Evolutionary conservation across 2,888 invertebrate species (phyloP), one percentile per base, ranked within the genome.

Genomic region (Ganaspis brasiliensis): DNA sequence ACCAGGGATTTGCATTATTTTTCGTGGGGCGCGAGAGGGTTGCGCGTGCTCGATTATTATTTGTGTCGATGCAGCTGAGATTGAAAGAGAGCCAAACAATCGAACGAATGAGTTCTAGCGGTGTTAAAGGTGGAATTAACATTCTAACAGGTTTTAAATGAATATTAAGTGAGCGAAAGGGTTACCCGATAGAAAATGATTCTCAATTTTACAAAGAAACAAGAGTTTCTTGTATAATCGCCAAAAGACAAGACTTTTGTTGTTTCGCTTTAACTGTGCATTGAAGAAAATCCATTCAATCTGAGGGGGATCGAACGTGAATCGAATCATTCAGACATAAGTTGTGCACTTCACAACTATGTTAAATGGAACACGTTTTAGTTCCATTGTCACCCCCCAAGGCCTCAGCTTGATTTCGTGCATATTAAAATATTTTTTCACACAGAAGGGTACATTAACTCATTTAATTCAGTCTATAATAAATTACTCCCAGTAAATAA

Each of bases 1-100:
- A 75, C 71, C 73, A 56, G 67, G 35, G 74, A 86, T 87, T 86
- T 87, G 82, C 85, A 83, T 87, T 81, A 83, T 78, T 81, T 85
- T 84, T 79, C 76, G 21, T 63, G 72, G 71, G 72, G 74, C 74
- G 16, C 57, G 49, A 67, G 71, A 72, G 76, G 79, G 76, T 72
- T 76, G 76, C 83, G 82, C 83, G 85, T 83, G 85, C 80, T 82
- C 40, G 76, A 79, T 79, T 85, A 77, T 63, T 63, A 67, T 67
- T 67, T 67, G 67, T n/a, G 26, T 67, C 67, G 67, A 67, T 67
- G 67, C 67, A 67, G 67, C 67, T 67, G 67, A 67, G 24, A 67
- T 67, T 67, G 67, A 67, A 67, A 67, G 40, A 67, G 67, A 61
- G 45, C 67, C 67, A 67, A 67, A 67, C 67, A 67, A 67, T 67